These are phyloP conservation scores for Todiramphus saurophagus DNA, from an alignment of 2,113 vertebrate species.

Conservation along the genomic window DNA sequence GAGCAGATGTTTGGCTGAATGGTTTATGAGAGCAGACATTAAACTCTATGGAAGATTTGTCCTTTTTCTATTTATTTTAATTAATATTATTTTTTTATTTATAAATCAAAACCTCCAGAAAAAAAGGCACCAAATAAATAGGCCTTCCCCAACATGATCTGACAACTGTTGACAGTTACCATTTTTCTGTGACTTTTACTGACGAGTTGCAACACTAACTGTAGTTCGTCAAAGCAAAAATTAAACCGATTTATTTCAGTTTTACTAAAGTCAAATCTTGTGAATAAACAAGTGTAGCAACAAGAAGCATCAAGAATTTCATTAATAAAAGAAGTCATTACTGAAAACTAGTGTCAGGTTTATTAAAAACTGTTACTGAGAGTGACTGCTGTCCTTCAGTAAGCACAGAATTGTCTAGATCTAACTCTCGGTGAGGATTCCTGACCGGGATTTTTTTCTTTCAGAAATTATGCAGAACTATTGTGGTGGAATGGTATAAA, in stretches of 20 bases:
- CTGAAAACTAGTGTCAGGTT: background rate
- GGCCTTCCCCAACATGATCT: background rate
- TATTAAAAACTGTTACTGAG: background rate
- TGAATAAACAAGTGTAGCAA: background rate
- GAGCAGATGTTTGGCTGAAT: background rate
- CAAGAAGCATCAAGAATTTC: background rate
- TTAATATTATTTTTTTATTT: too few relatives aligned
- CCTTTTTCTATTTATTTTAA: background rate
- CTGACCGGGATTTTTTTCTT: background rate
- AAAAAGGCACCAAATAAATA: background rate
- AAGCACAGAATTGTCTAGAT: background rate
- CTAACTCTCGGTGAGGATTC: background rate
- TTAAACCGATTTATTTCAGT: conserved; percentile 9
- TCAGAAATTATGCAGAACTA: background rate
- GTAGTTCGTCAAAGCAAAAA: conserved; percentile 15
- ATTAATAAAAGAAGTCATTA: background rate
- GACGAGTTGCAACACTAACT: background rate
- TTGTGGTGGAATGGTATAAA: conserved; percentile 7
- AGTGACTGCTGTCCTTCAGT: background rate
- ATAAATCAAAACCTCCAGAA: background rate
- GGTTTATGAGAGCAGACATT: background rate
- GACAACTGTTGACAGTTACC: background rate
- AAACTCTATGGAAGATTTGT: background rate
- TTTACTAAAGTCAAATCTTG: background rate
- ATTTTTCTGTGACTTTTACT: background rate